Evolutionary conservation across 1,140 invertebrate genomes (phyloP), one percentile per base, ranked within the genome.

Genomic region (Papilio polyxenes): DNA sequence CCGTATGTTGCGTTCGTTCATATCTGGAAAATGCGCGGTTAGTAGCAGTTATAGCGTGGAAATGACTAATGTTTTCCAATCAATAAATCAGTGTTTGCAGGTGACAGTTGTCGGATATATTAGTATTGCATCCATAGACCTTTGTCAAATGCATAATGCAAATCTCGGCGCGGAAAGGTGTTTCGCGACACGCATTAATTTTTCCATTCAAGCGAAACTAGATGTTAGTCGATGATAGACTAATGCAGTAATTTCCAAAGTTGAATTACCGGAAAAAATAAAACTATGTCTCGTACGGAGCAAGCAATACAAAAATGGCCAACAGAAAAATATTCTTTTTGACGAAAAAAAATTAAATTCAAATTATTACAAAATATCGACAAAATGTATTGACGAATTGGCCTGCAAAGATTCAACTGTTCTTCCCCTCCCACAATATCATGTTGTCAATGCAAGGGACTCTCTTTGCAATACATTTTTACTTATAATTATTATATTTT

Each of bases 71-170:
- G 59, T 62, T 62, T 62, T 20, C 59, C 59, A 62, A 62, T 62
- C 8, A 53, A 4, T 53, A 53, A 53, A 13, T 53, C n/a, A 62
- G n/a, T 62, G 59, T 62, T 62, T 23, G 9, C 20, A 23, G n/a
- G 59, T 62, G 59, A 62, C 23, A 62, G 59, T 59, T 59, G 56
- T 62, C 59, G n/a, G 59, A 20, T n/a, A 20, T 62, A 62, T 65
- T 65, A 65, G 23, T 65, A 65, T 65, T 65, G 9, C 62, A 65
- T 37, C 10, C 62, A 31, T 62, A 62, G 62, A 31, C 62, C 23
- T 65, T 31, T 31, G 62, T 65, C 3, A 65, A 65, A 65, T 65
- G 4, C 10, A 65, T 65, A 65, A 65, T 31, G 62, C 62, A 65
- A 65, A 37, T 31, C 62, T 31, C 23, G 62, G 23, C 62, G 23